These are phyloP conservation scores for Athrips mouffetella DNA, from an alignment of 2,888 invertebrate species.

Conservation along the genomic window DNA sequence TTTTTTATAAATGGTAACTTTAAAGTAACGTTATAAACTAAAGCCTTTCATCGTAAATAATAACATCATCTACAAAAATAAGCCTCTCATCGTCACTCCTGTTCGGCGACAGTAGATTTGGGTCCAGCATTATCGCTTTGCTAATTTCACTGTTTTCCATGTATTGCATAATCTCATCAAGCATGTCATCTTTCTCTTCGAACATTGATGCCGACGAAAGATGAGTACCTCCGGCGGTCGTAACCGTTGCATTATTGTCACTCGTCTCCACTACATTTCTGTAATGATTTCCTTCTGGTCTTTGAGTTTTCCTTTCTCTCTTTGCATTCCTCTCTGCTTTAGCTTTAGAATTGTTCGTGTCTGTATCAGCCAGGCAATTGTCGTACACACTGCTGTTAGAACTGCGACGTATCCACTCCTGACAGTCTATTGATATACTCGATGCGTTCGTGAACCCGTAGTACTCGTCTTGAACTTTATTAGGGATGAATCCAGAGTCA, in stretches of 20 bases:
- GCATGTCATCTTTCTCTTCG: constrained; percentile 44
- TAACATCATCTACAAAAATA: constrained; percentile 47
- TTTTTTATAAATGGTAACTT: too few relatives aligned
- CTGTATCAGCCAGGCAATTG: neutral
- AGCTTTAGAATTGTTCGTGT: neutral
- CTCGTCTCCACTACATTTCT: neutral
- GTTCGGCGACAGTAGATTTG: constrained; percentile 51
- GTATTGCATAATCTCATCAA: constrained; percentile 65
- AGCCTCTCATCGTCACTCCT: constrained; percentile 52
- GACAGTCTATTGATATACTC: constrained; percentile 56
- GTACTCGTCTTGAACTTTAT: constrained; percentile 43
- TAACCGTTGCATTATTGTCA: neutral
- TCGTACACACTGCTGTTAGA: constrained; percentile 16
- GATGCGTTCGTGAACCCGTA: constrained; percentile 60
- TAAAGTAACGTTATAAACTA: too few relatives aligned
- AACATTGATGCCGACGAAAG: neutral
- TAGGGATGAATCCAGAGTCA: constrained; percentile 46
- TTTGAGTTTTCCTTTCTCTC: neutral
- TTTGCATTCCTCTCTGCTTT: neutral
- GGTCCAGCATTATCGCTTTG: constrained; percentile 37
- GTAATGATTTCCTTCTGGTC: neutral
- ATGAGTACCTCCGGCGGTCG: neutral
- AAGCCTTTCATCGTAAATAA: neutral
- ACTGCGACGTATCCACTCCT: constrained; percentile 52
- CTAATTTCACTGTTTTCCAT: constrained; percentile 45